Conservation (phyloP, 2,113 vertebrate species). For the Sterrhoptilus dennistouni region DNA sequence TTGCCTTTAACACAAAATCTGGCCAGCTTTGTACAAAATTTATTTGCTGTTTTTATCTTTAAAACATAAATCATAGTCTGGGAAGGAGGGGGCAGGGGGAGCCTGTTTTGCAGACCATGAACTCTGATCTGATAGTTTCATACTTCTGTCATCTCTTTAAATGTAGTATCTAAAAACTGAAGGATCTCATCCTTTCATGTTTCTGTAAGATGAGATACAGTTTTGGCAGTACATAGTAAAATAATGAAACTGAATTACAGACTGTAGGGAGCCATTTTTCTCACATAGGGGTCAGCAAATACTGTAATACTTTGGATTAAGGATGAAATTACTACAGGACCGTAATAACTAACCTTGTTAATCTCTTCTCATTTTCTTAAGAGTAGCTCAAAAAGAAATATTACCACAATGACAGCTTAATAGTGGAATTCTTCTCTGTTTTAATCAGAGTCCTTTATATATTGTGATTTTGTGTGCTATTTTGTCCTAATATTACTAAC, state of each 20-base stretch:
- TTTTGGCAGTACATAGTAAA: background rate
- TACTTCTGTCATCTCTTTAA: background rate
- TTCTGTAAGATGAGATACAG: background rate
- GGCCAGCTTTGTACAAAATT: background rate
- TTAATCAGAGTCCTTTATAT: background rate
- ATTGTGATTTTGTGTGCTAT: background rate
- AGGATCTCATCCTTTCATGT: background rate
- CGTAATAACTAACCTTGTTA: background rate
- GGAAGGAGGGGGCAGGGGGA: background rate
- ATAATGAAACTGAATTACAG: background rate
- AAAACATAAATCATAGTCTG: background rate
- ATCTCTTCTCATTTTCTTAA: constrained; percentile 35
- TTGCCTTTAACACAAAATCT: constrained; percentile 25
- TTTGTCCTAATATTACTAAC: background rate
- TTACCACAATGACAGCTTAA: background rate
- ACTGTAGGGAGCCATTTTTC: background rate
- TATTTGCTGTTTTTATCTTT: constrained; percentile 37
- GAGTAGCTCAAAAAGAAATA: background rate
- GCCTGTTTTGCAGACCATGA: background rate
- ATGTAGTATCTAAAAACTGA: background rate
- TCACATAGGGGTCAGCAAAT: background rate
- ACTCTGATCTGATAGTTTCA: constrained; percentile 5
- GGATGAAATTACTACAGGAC: constrained; percentile 9
- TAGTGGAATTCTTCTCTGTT: background rate
- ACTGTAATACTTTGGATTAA: constrained; percentile 12